These are phyloP conservation scores for Dasypolia templi DNA, from an alignment of 2,888 invertebrate species.

Conservation along the genomic window DNA sequence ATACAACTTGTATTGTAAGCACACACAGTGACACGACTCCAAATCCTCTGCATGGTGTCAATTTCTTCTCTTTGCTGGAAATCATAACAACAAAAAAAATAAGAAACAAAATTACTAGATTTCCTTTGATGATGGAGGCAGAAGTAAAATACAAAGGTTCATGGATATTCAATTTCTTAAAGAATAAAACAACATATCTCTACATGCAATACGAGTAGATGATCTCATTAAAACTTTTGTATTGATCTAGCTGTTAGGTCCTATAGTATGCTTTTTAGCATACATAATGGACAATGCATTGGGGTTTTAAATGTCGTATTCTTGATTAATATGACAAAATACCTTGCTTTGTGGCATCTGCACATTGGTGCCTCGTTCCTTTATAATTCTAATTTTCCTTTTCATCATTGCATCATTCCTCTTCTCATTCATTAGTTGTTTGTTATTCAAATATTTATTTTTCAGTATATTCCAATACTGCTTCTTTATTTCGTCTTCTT, in stretches of 20 bases:
- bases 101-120: too few relatives aligned
- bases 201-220: background rate
- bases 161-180: background rate
- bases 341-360: slow-evolving; percentile 88
- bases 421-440: slow-evolving; percentile 66
- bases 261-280: background rate
- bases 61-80: slow-evolving; percentile 87
- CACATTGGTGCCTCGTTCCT: slow-evolving; percentile 85
- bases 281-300: background rate
- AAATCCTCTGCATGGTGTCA: slow-evolving; percentile 87
- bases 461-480: slow-evolving; percentile 86
- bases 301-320: background rate
- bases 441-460: slow-evolving; percentile 79
- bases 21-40: slow-evolving; percentile 87
- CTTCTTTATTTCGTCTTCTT: slow-evolving; percentile 87
- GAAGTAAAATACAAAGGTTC: background rate
- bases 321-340: slow-evolving; percentile 8
- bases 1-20: slow-evolving; percentile 80
- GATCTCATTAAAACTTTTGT: background rate
- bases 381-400: slow-evolving; percentile 84
- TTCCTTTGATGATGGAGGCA: background rate
- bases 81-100: background rate
- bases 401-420: slow-evolving; percentile 75
- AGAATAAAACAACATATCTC: background rate
- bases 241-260: background rate